phyloP scores from a whole-genome alignment of 2,888 invertebrate species.

The Rhagium mordax region DNA sequence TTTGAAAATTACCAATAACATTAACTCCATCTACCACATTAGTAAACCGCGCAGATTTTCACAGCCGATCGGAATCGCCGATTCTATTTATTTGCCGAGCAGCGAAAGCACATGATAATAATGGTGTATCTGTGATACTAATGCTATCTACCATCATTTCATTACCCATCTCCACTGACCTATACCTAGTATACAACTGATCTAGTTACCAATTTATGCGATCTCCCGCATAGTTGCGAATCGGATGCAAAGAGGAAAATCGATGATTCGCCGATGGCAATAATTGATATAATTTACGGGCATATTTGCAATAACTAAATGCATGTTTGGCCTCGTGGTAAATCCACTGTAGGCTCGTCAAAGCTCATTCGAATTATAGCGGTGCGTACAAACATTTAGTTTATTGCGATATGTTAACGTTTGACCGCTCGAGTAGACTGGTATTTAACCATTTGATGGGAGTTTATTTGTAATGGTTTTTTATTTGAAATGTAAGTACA shows the following conservation, averaged over 20 bases:
- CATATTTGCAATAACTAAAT: slow-evolving; percentile 36
- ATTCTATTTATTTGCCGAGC: background rate
- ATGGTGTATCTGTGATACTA: background rate
- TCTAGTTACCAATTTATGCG: slow-evolving; percentile 22
- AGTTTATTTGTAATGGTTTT: too few species aligned
- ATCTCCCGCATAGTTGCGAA: background rate
- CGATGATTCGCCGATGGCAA: slow-evolving; percentile 53
- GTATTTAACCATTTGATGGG: background rate
- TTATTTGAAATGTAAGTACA: too few species aligned
- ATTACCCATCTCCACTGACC: slow-evolving; percentile 6
- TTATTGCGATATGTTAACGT: background rate
- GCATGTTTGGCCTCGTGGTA: slow-evolving; percentile 9
- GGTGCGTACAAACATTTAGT: background rate
- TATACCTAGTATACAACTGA: slow-evolving; percentile 6
- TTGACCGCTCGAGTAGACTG: background rate
- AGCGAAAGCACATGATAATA: background rate
- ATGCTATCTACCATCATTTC: background rate
- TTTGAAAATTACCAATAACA: too few species aligned
- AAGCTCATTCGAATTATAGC: background rate
- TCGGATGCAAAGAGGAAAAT: slow-evolving; percentile 41
- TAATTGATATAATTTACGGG: slow-evolving; percentile 47
- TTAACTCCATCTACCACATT: background rate
- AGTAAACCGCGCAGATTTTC: background rate
- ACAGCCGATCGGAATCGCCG: background rate
- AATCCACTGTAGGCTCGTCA: background rate